Evolutionary conservation across 1,140 invertebrate species (phyloP), one percentile per base, ranked within the genome.

Genomic region (Heliconius eleuchia): DNA sequence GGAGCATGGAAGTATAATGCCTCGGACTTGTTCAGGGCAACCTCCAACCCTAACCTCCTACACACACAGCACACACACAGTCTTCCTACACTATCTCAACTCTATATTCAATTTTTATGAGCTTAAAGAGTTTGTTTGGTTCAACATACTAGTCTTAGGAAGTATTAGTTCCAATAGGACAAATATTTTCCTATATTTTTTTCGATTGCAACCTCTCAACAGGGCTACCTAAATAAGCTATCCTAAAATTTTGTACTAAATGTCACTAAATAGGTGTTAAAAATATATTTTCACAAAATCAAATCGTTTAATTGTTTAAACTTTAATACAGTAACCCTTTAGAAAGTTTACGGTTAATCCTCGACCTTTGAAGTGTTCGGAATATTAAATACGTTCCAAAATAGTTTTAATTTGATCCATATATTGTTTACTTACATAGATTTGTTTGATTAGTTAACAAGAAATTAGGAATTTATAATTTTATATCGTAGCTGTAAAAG

Each of bases 241-340:
- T n/a, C 52, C 18, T 55, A 55, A n/a, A 55, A 55, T 4, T 11
- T 13, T 8, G n/a, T 23, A 27, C n/a, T 1, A 37, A 37, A 37
- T 37, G 6, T 6, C 6, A 37, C 34, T 37, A 37, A 37, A 11
- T 11, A 60, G 57, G 57, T 60, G 23, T 27, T 60, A 27, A 5
- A 55, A 60, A 60, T 27, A 60, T 60, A 27, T 60, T 23, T 23
- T 4, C n/a, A 23, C 57, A 23, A 27, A 60, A 60, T 27, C n/a
- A 60, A 60, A 27, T 60, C 57, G 57, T 60, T 60, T 60, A 60
- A 60, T 60, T 23, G 57, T 23, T 60, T 60, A 60, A 60, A 60
- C 57, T 60, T 60, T 60, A 60, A 23, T 11, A 60, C 57, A n/a
- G 57, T 60, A 60, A 46, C 23, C 57, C 57, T 60, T 27, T 60